Conservation (phyloP, 2,797 vertebrate species). For the Acanthurus lineatus region DNA sequence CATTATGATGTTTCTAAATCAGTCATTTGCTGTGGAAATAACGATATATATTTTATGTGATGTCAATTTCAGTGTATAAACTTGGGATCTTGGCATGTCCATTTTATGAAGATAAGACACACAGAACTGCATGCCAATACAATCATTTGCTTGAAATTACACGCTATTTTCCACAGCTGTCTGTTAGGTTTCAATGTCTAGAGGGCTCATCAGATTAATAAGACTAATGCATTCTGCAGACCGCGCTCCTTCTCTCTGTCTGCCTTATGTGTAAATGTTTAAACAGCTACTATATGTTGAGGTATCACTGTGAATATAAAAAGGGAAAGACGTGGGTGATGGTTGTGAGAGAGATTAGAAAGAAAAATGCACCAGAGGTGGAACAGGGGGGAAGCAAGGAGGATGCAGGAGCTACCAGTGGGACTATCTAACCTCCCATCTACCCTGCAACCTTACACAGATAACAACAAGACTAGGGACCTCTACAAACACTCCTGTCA, state of each 20-base stretch:
- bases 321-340: conserved; percentile 6
- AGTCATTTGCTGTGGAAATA: conserved; percentile 1
- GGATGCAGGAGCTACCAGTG: conserved; percentile 13
- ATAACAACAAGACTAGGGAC: conserved; percentile 46
- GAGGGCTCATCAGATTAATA: conserved; percentile 42
- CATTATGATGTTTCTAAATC: conserved; percentile 30
- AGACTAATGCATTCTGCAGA: conserved; percentile 17
- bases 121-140: background rate
- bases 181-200: conserved; percentile 22
- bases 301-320: conserved; percentile 29
- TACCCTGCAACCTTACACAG: conserved; percentile 39
- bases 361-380: conserved; percentile 13
- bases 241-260: conserved; percentile 18
- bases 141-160: conserved; percentile 8
- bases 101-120: background rate
- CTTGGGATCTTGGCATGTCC: background rate
- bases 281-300: conserved; percentile 34
- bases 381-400: background rate
- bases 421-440: conserved; percentile 52
- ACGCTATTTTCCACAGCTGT: conserved; percentile 25
- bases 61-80: conserved; percentile 8
- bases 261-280: conserved; percentile 36
- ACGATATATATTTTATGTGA: background rate
- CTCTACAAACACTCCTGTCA: conserved; percentile 41
- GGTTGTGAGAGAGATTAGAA: conserved; percentile 31